Evolutionary conservation across 1,140 invertebrate genomes (phyloP).

Genomic region (Drosophila persimilis): DNA sequence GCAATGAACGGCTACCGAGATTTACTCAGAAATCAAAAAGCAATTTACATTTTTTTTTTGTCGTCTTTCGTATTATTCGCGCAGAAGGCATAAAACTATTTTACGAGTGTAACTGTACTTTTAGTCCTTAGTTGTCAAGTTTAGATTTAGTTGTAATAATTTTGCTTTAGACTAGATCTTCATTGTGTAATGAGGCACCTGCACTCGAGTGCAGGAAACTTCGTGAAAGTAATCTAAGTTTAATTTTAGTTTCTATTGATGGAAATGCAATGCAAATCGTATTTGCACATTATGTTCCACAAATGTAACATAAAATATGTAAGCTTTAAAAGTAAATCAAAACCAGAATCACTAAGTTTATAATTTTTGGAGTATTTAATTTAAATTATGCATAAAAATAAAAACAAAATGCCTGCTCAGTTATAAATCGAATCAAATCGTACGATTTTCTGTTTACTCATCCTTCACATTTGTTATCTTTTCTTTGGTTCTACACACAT

Average conservation of each 20-base stretch:
- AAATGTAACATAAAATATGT: conserved; percentile 57
- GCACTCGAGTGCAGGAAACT: conserved; percentile 33
- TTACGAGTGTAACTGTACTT: conserved; percentile 46
- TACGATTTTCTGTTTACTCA: conserved; percentile 27
- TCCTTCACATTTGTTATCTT: conserved; percentile 2
- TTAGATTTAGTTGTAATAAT: conserved; percentile 42
- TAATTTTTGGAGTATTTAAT: conserved; percentile 53
- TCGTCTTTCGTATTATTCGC: conserved; percentile 11
- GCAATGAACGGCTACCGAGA: conserved; percentile 47
- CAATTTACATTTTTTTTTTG: conserved; percentile 58
- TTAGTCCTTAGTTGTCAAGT: conserved; percentile 55
- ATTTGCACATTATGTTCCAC: conserved; percentile 66
- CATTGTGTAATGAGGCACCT: conserved; percentile 45
- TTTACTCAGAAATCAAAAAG: conserved; percentile 72
- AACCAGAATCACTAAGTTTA: conserved; percentile 46
- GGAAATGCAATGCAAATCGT: conserved; percentile 44
- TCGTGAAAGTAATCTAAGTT: conserved; percentile 49
- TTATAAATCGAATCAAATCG: conserved; percentile 32
- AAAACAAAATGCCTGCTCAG: conserved; percentile 41
- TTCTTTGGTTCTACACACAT: conserved; percentile 10
- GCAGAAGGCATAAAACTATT: conserved; percentile 29
- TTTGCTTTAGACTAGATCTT: conserved; percentile 39
- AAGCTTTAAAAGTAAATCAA: conserved; percentile 76
- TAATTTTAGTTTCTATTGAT: conserved; percentile 55
- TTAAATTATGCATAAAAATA: conserved; percentile 41